Base-by-base conservation (phyloP, 2,888 invertebrate species). In the Sthenelais limicola region DNA sequence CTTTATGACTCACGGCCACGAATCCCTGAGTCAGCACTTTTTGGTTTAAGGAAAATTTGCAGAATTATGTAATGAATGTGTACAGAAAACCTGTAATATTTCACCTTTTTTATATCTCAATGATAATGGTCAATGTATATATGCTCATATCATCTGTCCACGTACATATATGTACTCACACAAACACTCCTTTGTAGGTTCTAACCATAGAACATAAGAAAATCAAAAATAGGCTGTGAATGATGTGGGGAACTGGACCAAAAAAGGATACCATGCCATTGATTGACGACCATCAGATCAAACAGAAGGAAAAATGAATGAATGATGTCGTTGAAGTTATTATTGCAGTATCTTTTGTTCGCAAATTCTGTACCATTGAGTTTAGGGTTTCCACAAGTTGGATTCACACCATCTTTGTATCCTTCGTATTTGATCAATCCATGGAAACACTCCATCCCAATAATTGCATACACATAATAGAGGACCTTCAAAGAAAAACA, bases 271-370 rank as follows among this genome's bases (percentile, higher is more conserved):
- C 83, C 88, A 83, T 89, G 89, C 89, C 89, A 89, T 78, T 89
- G 89, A 80, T 89, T 89, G 71, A 89, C 89, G n/a, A 89, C 88
- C 66, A 87, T 89, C 38, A 89, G 82, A 76, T 89, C 89, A 82
- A 89, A 88, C 72, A 89, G 82, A 2, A 89, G 78, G 1, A 89
- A 87, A 73, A 89, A 82, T 4, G 89, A 82, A 54, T 83, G 84
- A 26, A 86, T 68, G 73, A 89, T 82, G 76, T 88, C 83, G 76
- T 89, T 89, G 80, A 89, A 89, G 81, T 89, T 89, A 82, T 89
- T 88, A 77, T 83, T 87, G 80, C 89, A 89, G 81, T 89, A 89
- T 35, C 85, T 84, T 69, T 78, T 77, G 33, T 76, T 81, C 77
- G 83, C 85, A 81, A 89, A 89, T 32, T 82, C 81, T 1, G 88